phyloP scores from a whole-genome alignment of 2,113 vertebrate genomes.

The Sakesphorus luctuosus region DNA sequence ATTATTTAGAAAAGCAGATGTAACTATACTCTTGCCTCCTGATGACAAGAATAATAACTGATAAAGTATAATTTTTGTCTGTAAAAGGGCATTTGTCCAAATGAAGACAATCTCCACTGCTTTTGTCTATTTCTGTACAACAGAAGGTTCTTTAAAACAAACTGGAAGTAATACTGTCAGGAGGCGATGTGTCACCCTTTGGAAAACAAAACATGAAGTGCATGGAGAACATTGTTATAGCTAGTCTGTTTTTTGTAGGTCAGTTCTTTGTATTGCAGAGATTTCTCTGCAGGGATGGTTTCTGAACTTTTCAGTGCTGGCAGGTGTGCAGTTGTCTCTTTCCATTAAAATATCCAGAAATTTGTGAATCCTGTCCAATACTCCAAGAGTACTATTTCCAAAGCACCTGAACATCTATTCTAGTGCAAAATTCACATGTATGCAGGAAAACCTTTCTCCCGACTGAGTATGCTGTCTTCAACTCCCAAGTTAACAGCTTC shows the following conservation, averaged over 20 bases:
- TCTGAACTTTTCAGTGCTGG: not conserved
- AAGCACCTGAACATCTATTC: not conserved
- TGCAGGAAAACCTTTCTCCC: not conserved
- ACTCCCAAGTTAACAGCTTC: not conserved
- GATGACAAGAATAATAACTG: not conserved
- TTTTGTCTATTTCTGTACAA: not conserved
- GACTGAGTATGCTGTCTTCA: not conserved
- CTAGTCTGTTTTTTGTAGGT: not conserved
- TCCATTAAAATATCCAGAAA: not conserved
- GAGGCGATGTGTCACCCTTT: not conserved
- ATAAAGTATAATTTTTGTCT: not conserved
- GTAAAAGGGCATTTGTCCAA: not conserved
- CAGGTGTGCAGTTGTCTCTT: not conserved
- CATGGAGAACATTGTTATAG: not conserved
- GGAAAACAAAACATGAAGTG: not conserved
- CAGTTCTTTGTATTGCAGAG: not conserved
- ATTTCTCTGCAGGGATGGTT: not conserved
- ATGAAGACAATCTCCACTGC: not conserved
- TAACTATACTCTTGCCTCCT: not conserved
- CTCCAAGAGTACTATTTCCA: not conserved
- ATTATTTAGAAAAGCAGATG: not conserved
- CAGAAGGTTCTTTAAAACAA: conserved; percentile 4
- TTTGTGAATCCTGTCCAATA: not conserved
- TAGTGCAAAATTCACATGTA: not conserved
- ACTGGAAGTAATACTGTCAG: not conserved